Evolutionary conservation across 2,113 vertebrate species (phyloP), one percentile per base, ranked within the genome.

Genomic region (Scophthalmus maximus): DNA sequence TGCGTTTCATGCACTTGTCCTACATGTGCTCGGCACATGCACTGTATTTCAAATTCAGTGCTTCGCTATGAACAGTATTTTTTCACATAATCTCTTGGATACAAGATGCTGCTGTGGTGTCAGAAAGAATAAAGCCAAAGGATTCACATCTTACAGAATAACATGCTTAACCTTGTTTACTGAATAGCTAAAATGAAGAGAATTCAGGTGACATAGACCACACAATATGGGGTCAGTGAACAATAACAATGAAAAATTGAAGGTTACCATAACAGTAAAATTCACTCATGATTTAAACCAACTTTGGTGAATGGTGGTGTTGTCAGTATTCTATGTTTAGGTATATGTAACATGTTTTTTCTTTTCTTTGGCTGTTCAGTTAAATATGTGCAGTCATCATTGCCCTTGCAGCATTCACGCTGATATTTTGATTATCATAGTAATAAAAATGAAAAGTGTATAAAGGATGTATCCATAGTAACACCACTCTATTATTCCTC

Each of bases 391-490:
- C 18, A 50, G 22, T 38, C 38, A 32, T 64, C 32, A n/a, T 22
- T 22, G 44, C 46, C 26, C 40, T n/a, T 51, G 23, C 25, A 34
- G 36, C 25, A 23, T 44, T 34, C 26, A 18, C 18, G 18, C 14
- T 22, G 29, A 5, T 59, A 34, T 26, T 46, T 34, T 60, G 6
- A 46, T 3, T 34, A 5, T 52, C 9, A n/a, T 5, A 15, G 14
- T 15, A 15, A 40, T 40, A 15, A 40, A 40, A 38, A 10, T 14
- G 36, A 38, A 17, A 53, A 32, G 18, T 2, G 20, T 49, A 8
- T 14, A 27, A 44, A 51, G 15, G 5, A 42, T 10, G 46, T 50
- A 55, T 66, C 42, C 27, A 67, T 27, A 66, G 42, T 66, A 65
- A 69, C 57, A 14, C 8, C n/a, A 15, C 22, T 44, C 14, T 27